Base-by-base conservation (phyloP, 2,113 vertebrate species). In the Cebidichthys violaceus region DNA sequence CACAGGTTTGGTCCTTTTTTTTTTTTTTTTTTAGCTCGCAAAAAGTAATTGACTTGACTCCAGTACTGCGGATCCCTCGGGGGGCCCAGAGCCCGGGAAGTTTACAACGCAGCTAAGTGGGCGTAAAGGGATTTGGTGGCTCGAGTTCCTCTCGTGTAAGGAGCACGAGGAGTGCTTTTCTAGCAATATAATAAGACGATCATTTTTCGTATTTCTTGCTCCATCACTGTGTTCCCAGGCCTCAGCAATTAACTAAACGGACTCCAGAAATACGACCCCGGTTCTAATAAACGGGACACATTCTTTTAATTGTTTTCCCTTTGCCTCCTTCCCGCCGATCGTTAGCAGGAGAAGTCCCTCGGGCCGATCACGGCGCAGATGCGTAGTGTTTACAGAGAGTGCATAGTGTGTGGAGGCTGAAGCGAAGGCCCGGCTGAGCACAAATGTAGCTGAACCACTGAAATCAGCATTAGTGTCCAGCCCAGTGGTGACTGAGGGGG, bases 61-160 rank as follows among this genome's bases (percentile, higher is more conserved):
- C 68, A 75, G 60, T 22, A 2, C 70, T 69, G 85, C 9, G n/a
- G 66, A 60, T 84, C 86, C 83, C 79, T 22, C 15, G 74, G 69
- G 82, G 74, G 69, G 83, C 35, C 78, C 41, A n/a, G 52, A 77
- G 69, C 70, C 61, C 17, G 67, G 52, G 52, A 79, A 84, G 77
- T 86, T 89, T 84, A 91, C 86, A 73, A 62, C 85, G 87, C 62
- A 39, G 72, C 70, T 88, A 83, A 93, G 87, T 72, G 84, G 72
- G 68, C 69, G 54, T 87, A 87, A 90, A 90, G 77, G 87, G 90
- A 93, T 93, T 90, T 91, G 62, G 43, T 73, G 77, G 66, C 29
- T 83, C 0, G 4, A 41, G 29, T 41, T 90, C 79, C 68, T 81
- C 59, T 77, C 47, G 0, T 70, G 78, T 81, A 71, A 84, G 50